Percentiles rank a stretch among this genome's conserved stretches.
Evolutionary conservation across 2,797 vertebrate genomes (phyloP).

Genomic region (Acrocephalus scirpaceus): DNA sequence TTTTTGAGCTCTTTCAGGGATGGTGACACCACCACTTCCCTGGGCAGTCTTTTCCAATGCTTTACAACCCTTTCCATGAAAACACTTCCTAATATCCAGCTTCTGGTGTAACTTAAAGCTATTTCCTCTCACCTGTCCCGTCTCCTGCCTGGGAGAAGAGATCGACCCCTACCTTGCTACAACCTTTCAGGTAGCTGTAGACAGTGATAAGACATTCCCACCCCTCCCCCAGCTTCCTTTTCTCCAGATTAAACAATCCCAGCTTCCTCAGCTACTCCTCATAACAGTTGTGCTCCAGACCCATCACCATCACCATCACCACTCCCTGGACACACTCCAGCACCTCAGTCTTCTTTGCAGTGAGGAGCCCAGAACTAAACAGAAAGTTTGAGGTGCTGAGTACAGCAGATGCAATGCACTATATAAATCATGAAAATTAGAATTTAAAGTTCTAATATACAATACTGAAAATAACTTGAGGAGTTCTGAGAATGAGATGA

Average conservation of each 20-base stretch:
- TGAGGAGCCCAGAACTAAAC: neutral
- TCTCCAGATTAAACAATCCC: neutral
- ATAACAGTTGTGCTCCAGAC: neutral
- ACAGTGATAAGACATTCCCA: neutral
- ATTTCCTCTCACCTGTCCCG: neutral
- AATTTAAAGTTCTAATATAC: neutral
- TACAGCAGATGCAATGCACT: neutral
- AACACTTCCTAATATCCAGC: neutral
- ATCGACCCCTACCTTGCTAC: fast-evolving
- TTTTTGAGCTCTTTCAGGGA: neutral
- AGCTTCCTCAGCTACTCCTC: neutral
- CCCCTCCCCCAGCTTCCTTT: neutral
- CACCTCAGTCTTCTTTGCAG: neutral
- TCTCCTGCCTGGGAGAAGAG: neutral
- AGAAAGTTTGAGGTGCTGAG: neutral
- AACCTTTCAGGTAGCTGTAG: neutral
- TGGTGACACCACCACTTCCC: neutral
- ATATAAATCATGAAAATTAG: neutral
- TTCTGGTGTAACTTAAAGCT: neutral
- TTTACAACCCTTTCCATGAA: neutral
- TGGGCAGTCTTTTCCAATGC: neutral
- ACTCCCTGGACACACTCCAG: neutral
- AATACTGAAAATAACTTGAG: neutral
- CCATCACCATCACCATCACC: neutral
- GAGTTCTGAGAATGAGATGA: neutral